These are phyloP conservation scores for Morinoia aosen DNA, from an alignment of 2,888 invertebrate species.

Conservation along the genomic window DNA sequence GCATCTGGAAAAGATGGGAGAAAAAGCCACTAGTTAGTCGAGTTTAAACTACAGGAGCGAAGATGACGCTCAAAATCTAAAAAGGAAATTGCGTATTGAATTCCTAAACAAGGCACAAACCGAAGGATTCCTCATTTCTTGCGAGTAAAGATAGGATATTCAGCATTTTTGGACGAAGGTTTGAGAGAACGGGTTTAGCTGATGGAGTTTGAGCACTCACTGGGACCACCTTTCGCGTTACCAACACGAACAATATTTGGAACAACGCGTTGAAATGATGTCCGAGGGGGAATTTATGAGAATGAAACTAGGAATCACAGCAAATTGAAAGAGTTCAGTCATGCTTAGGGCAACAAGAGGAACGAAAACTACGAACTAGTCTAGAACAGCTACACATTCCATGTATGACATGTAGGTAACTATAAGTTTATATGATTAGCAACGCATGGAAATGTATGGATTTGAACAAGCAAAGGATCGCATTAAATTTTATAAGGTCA, in stretches of 20 bases:
- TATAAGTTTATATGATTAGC: neutral
- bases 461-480: neutral
- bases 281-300: neutral
- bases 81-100: neutral
- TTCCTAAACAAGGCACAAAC: conserved; percentile 17
- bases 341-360: neutral
- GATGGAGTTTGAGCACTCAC: neutral
- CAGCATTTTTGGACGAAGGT: neutral
- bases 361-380: neutral
- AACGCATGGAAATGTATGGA: neutral
- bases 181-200: neutral
- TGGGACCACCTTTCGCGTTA: neutral
- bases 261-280: neutral
- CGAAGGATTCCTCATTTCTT: neutral
- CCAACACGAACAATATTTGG: neutral
- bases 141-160: neutral
- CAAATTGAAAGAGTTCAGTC: neutral
- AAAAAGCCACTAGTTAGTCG: neutral
- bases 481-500: neutral
- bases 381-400: neutral
- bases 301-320: neutral
- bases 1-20: neutral
- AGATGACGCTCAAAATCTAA: neutral
- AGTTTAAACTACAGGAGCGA: neutral
- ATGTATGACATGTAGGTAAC: conserved; percentile 35